Evolutionary conservation across 1,140 invertebrate genomes (phyloP), one percentile per base, ranked within the genome.

Genomic region (Ostrea denselamellosa): DNA sequence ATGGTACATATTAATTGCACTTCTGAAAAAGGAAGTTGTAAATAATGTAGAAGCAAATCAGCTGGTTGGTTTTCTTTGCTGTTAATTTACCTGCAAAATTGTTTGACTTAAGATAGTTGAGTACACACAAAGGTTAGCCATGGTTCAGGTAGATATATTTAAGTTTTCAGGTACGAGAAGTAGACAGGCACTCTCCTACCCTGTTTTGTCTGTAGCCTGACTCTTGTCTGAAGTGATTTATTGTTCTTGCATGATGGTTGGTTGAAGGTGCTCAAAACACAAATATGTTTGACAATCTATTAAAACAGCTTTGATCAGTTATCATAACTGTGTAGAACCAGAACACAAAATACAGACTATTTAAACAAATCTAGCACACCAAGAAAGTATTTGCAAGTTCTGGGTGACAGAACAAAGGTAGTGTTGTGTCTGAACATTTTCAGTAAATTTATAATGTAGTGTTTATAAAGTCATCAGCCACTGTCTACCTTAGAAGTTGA

Each of bases 281-380:
- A 77, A 77, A 77, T 77, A 77, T 77, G 68, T 77, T 77, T 77
- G 68, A 77, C 28, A 77, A 77, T 77, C 68, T 25, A 77, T 28
- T 77, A 77, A 77, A 77, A 77, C 25, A 34, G 68, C 68, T 77
- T 77, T 77, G 68, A 77, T 77, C 68, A 77, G 68, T 77, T 77
- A 77, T 77, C 68, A 77, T 25, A 44, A 77, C 68, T 10, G 12
- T 77, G 68, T 77, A 77, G 68, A 28, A 25, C 4, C 25, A 28
- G 65, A n/a, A 68, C 22, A 22, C 22, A 8, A 7, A 68, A n/a
- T 10, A n/a, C 68, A 77, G 8, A 28, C 68, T 77, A 34, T 77
- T 77, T 77, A 77, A 77, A 77, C 68, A 77, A 77, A 25, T 77
- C 68, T 34, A 34, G 68, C 68, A 77, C 68, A 62, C 56, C 56